A percentile compares a stretch with the other conserved stretches of the same genome.
These are phyloP conservation scores for Plectrocnemia conspersa DNA, from an alignment of 1,140 invertebrate genomes.

Conservation along the genomic window DNA sequence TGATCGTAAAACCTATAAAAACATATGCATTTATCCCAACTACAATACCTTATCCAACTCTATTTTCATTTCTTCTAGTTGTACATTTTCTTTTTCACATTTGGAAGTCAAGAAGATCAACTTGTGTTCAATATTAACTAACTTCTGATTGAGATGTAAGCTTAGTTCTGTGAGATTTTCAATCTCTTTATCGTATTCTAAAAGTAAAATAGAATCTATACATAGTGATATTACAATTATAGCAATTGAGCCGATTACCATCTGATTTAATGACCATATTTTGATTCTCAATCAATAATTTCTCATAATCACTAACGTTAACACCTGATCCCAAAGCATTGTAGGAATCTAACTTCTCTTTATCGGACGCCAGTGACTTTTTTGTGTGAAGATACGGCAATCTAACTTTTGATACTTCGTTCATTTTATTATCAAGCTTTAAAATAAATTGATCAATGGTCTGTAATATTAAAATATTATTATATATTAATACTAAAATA, in stretches of 20 bases:
- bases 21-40: too few species aligned
- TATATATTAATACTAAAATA: background rate
- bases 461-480: conserved; percentile 34
- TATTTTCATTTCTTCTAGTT: conserved; percentile 44
- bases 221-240: background rate
- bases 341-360: conserved; percentile 40
- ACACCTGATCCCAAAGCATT: conserved; percentile 45
- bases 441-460: conserved; percentile 41
- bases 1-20: too few species aligned
- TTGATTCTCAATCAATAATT: conserved; percentile 43
- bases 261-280: conserved; percentile 46
- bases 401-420: conserved; percentile 41
- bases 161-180: conserved; percentile 44
- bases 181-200: conserved; percentile 46
- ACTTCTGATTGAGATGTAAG: conserved; percentile 46
- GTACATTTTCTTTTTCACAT: conserved; percentile 44
- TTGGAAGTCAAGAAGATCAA: conserved; percentile 48
- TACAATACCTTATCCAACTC: conserved; percentile 40
- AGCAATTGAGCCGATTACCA: conserved; percentile 37
- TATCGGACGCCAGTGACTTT: conserved; percentile 42
- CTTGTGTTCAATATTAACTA: conserved; percentile 48
- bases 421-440: conserved; percentile 40
- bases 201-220: background rate
- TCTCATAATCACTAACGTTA: conserved; percentile 46
- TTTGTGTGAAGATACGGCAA: conserved; percentile 43